Evolutionary conservation across 2,888 invertebrate genomes (phyloP), one percentile per base, ranked within the genome.

Genomic region (Danaus chrysippus): DNA sequence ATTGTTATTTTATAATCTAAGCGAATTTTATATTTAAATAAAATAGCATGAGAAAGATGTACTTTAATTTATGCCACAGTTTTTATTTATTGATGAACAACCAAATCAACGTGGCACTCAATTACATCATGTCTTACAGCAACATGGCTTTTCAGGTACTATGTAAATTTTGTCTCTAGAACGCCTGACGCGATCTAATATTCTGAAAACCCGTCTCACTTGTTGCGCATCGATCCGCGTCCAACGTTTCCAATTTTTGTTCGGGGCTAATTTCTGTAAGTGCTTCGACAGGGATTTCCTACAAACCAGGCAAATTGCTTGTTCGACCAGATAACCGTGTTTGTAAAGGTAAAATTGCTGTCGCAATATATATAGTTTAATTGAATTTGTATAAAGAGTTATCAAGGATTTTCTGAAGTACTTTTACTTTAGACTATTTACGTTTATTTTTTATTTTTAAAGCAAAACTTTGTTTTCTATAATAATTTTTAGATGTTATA

Each of bases 341-440:
- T 66, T 61, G 59, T 41, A 17, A 57, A 34, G 49, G 60, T 55
- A 49, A 49, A 49, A 17, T 17, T 15, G 49, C 17, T 49, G 49
- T 49, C 15, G 49, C 17, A 49, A 49, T 17, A 49, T 49, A 49
- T 15, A 17, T 49, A 49, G 11, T 15, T 10, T 17, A 49, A 49
- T 17, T 17, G 17, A 49, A 10, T 49, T 49, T 49, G 15, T 46
- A 49, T 49, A 10, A 11, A 9, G 49, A 9, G 17, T 49, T 15
- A 83, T 84, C 84, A 83, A 74, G 58, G 71, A 70, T 79, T 83
- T 82, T 81, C 83, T 83, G 75, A 70, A 61, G 66, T 1, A 10
- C 3, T n/a, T 44, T 8, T 44, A 44, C n/a, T 44, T 44, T 10
- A 44, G 3, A 10, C 46, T 10, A 46, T 13, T 46, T 46, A n/a